Base-by-base conservation (phyloP, 2,888 invertebrate species). In the Sesia apiformis region DNA sequence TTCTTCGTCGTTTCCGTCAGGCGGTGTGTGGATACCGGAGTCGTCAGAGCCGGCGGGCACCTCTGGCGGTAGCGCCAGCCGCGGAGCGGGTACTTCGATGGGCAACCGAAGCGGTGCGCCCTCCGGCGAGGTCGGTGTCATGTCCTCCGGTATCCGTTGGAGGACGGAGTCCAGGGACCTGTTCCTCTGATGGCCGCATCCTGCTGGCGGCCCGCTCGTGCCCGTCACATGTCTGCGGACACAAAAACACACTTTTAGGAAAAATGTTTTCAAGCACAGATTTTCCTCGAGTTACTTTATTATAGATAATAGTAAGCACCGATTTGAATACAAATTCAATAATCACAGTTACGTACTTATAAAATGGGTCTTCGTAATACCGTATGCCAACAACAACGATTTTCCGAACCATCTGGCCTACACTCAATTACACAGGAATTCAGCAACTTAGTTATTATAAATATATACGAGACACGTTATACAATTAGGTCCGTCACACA, bases 111-210 rank as follows among this genome's bases (percentile, higher is more conserved):
- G 81, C 63, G 81, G 81, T 63, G 77, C 82, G 58, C 84, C 83
- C 67, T 85, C 86, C 69, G 81, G 87, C 62, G 81, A 88, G 58
- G 81, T 89, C 70, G 84, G 90, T 90, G 87, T 94, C 94, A 74
- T 94, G 67, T 89, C 96, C 91, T 96, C 96, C 58, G 96, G 96
- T 76, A 97, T 96, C 80, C 95, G 91, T 81, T 96, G 96, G 62
- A 96, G 91, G 58, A 96, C 97, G 57, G 96, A 97, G 81, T 97
- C 97, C 79, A 97, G 89, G 76, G 96, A 96, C 63, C 97, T 93
- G 90, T 97, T 97, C 69, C 97, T 93, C 84, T 96, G 96, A 79
- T 96, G 95, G 70, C 93, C 92, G 63, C 94, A 87, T 84, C 86
- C 88, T 60, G 86, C 79, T 53, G 87, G 84, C 78, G 87, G 87